Percentiles rank a stretch among this genome's conserved stretches.
Evolutionary conservation across 2,113 vertebrate species (phyloP).

Genomic region (Epinephelus lanceolatus): DNA sequence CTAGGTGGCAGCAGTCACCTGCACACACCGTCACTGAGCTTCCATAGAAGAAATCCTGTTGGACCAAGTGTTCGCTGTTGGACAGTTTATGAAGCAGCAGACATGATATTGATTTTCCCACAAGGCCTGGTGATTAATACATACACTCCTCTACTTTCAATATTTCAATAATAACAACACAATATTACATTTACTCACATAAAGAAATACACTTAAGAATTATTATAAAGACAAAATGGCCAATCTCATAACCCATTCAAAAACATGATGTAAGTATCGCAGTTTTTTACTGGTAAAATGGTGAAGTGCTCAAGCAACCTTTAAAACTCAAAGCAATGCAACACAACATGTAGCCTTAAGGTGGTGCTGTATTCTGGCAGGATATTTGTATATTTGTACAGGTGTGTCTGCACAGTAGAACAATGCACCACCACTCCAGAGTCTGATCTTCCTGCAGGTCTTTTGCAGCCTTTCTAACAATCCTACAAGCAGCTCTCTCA

Average conservation of each 20-base stretch:
- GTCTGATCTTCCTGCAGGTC: too few relatives aligned
- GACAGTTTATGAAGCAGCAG: background rate
- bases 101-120: background rate
- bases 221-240: background rate
- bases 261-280: background rate
- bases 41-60: background rate
- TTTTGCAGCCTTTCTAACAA: too few relatives aligned
- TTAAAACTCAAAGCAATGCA: background rate
- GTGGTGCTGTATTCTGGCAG: background rate
- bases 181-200: background rate
- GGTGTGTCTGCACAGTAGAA: too few relatives aligned
- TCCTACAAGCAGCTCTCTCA: too few relatives aligned
- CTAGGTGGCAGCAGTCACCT: constrained; percentile 66
- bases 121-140: background rate
- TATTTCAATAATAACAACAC: background rate
- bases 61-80: background rate
- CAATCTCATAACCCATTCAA: background rate
- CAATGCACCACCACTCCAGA: too few relatives aligned
- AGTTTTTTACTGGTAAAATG: background rate
- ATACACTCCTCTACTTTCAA: background rate
- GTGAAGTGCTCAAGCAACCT: background rate
- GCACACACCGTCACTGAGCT: background rate
- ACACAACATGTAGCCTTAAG: background rate
- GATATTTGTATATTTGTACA: too few relatives aligned
- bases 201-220: background rate